Evolutionary conservation across 1,140 invertebrate species (phyloP).

Genomic region (Drosophila sp.): DNA sequence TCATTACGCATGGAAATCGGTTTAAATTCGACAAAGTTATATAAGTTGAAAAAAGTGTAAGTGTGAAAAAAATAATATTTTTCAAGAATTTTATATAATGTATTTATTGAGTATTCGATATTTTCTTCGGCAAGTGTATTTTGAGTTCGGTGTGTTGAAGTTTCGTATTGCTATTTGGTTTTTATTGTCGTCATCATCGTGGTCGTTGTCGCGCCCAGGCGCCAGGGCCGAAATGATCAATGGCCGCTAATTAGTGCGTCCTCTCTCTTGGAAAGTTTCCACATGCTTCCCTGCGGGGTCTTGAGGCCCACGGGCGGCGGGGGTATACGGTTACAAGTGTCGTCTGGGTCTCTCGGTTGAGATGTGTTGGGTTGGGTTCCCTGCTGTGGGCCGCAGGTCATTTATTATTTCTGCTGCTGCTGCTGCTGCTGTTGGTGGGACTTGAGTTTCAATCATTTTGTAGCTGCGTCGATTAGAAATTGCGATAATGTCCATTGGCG

Average conservation of each 20-base stretch:
- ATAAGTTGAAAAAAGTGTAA: no score
- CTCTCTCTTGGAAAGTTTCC: constrained; percentile 75
- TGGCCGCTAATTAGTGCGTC: constrained; percentile 79
- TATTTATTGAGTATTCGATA: neutral
- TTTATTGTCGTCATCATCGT: constrained; percentile 22
- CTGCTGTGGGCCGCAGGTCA: constrained; percentile 67
- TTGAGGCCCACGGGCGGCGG: constrained; percentile 7
- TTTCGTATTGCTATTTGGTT: neutral
- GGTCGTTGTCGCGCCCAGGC: constrained; percentile 57
- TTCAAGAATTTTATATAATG: neutral
- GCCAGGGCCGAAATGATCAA: constrained; percentile 73
- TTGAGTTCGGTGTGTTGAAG: neutral
- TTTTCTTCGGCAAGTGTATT: constrained; percentile 12
- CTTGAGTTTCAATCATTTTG: constrained; percentile 80
- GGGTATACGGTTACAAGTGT: constrained; percentile 69
- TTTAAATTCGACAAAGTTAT: no score
- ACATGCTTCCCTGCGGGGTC: constrained; percentile 63
- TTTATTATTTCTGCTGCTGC: constrained; percentile 67
- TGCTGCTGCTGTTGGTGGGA: constrained; percentile 39
- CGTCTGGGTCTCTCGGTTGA: constrained; percentile 46
- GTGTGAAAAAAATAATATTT: no score
- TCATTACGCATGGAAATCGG: no score
- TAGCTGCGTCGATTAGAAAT: constrained; percentile 76
- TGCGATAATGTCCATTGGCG: constrained; percentile 79
- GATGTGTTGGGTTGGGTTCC: constrained; percentile 54